A percentile compares a stretch with the other conserved stretches of the same genome.
Evolutionary conservation across 92 coral and sea anemone species (phyloP).

Genomic region (Heteractis magnifica): DNA sequence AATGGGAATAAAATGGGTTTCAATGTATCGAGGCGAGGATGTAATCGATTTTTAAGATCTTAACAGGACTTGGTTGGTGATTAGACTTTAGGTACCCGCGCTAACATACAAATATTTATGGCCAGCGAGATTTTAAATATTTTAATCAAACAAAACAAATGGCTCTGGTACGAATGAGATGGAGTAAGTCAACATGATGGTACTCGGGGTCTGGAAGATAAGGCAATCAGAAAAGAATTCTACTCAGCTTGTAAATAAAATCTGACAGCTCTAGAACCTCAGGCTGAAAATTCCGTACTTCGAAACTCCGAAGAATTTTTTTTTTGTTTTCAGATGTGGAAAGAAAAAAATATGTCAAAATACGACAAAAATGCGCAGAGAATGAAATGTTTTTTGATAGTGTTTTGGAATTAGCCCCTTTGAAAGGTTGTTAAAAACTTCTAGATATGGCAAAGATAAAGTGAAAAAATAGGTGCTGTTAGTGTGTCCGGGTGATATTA

Average conservation of each 20-base stretch:
- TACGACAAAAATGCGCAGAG: background rate
- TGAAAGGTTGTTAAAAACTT: slow-evolving; percentile 32
- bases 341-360: background rate
- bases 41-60: slow-evolving; percentile 29
- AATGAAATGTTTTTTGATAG: too few relatives aligned
- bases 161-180: slow-evolving; percentile 27
- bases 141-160: slow-evolving; percentile 37
- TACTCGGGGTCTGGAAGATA: background rate
- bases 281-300: background rate
- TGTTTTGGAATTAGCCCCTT: background rate
- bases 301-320: background rate
- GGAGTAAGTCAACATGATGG: slow-evolving; percentile 17
- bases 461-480: slow-evolving; percentile 4
- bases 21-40: slow-evolving; percentile 25
- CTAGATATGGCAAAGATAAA: slow-evolving; percentile 24
- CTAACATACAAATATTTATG: slow-evolving; percentile 34
- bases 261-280: background rate
- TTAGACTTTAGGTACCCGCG: slow-evolving; percentile 30
- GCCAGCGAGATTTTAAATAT: slow-evolving; percentile 29
- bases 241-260: background rate
- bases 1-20: slow-evolving; percentile 46
- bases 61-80: slow-evolving; percentile 19
- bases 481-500: slow-evolving; percentile 22
- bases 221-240: slow-evolving; percentile 12
- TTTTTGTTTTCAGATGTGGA: background rate